A percentile compares a stretch with the other conserved stretches of the same genome.
These are phyloP conservation scores for Gracilinanus agilis DNA, from an alignment of 2,113 vertebrate species.

Conservation along the genomic window DNA sequence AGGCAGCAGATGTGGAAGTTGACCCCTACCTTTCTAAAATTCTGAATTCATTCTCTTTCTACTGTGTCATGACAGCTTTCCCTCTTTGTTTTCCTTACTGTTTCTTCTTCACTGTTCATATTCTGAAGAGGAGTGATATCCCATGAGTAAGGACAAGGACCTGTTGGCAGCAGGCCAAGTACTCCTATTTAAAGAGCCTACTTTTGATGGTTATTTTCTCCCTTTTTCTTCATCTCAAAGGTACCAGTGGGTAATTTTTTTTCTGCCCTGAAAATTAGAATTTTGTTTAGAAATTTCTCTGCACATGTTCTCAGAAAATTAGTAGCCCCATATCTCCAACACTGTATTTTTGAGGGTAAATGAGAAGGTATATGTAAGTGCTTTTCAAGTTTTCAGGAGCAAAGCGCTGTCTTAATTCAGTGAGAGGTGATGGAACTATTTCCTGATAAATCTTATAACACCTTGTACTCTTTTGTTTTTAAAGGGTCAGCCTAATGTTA, in stretches of 20 bases:
- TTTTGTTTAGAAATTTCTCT: neutral
- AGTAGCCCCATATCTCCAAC: neutral
- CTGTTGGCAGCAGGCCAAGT: neutral
- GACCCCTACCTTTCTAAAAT: neutral
- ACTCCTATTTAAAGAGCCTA: neutral
- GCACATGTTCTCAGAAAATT: neutral
- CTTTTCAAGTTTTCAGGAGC: constrained; percentile 42
- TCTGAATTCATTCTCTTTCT: neutral
- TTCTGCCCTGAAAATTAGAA: neutral
- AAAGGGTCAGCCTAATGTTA: constrained; percentile 90
- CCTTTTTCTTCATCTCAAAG: neutral
- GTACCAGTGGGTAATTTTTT: neutral
- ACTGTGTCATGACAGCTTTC: neutral
- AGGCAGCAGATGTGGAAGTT: constrained; percentile 1
- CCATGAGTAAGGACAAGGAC: neutral
- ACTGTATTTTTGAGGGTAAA: neutral
- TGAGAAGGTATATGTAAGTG: neutral
- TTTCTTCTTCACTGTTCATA: neutral
- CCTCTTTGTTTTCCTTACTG: neutral
- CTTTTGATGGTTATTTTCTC: neutral
- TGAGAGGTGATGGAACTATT: constrained; percentile 8
- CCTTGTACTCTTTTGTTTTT: constrained; percentile 62
- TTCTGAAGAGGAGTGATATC: neutral
- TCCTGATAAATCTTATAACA: constrained; percentile 45
- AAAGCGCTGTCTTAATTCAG: neutral